Evolutionary conservation across 2,797 vertebrate species (phyloP), one percentile per base, ranked within the genome.

Genomic region (Brachymystax lenok): DNA sequence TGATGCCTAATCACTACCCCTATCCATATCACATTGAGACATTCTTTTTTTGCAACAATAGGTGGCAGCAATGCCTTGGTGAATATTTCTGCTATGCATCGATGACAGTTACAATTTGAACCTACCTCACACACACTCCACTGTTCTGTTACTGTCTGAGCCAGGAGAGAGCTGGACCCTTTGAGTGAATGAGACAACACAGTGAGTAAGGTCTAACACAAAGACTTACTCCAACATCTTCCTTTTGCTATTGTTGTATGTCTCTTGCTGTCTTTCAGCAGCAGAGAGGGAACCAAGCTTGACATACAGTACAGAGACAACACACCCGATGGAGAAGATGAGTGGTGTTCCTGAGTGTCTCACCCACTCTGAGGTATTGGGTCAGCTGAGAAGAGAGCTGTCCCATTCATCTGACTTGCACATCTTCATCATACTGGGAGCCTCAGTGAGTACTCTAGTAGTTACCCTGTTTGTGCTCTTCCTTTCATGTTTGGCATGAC

Each of bases 351-450:
- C 74, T 12, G 91, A 94, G 59, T 83, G 86, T 63, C 77, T 95
- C 69, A 94, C 91, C 78, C 93, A 91, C 71, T 94, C 92, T 2
- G 94, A 96, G 81, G 90, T 96, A 83, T 95, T 95, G 51, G 94
- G 92, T 56, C 94, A 94, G 90, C 92, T 96, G 68, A 91, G 94
- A 76, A 94, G 86, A 86, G 96, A 97, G 73, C 92, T 96, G 17
- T 93, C 94, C 81, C 81, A 80, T 79, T 86, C 83, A 30, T 82
- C 92, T 4, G 87, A 89, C 73, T 89, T 93, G 0, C 94, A 96
- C 80, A 81, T 93, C 70, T 96, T 96, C 85, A 95, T 97, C 83
- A 93, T 96, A 77, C 88, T 97, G 80, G 96, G 96, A 71, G 96
- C 95, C 6, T 96, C 96, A 88, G 96, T 97, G 84, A 95, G 96